These are phyloP conservation scores for Neostethus bicornis DNA, from an alignment of 2,797 vertebrate species.

Conservation along the genomic window DNA sequence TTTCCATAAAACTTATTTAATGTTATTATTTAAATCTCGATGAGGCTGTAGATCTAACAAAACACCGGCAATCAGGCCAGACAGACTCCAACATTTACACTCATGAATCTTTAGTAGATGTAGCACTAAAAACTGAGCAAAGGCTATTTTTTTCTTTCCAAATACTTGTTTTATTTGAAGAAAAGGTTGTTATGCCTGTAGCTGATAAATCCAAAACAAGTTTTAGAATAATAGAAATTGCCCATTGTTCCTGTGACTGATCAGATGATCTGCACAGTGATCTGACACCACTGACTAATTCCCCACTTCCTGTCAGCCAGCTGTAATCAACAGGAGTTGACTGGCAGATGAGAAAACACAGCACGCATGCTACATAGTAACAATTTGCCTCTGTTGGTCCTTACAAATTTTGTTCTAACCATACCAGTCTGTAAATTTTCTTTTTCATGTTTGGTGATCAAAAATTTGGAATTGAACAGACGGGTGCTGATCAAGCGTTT, in stretches of 20 bases:
- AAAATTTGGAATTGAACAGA: neutral
- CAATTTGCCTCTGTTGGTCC: slow-evolving; percentile 46
- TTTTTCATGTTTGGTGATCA: slow-evolving; percentile 2
- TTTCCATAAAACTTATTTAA: too few species aligned
- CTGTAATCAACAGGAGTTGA: slow-evolving; percentile 75
- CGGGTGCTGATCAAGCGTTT: neutral
- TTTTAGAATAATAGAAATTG: too few species aligned
- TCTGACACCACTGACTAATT: slow-evolving; percentile 70
- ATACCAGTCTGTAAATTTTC: slow-evolving; percentile 29
- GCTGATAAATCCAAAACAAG: too few species aligned
- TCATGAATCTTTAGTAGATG: too few species aligned
- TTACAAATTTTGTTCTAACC: slow-evolving; percentile 50
- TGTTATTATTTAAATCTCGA: too few species aligned
- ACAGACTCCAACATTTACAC: too few species aligned
- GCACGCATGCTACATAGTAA: slow-evolving; percentile 56
- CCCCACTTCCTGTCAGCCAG: slow-evolving; percentile 60
- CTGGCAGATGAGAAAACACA: slow-evolving; percentile 73
- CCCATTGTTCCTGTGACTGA: slow-evolving; percentile 44
- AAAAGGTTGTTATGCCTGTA: too few species aligned
- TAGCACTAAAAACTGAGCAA: too few species aligned
- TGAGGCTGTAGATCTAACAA: too few species aligned
- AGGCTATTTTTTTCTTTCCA: too few species aligned
- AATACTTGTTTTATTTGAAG: too few species aligned
- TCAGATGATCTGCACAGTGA: slow-evolving; percentile 59
- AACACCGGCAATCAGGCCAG: too few species aligned